These are phyloP conservation scores for Cotesia congregata DNA, from an alignment of 2,888 invertebrate species.

Conservation along the genomic window DNA sequence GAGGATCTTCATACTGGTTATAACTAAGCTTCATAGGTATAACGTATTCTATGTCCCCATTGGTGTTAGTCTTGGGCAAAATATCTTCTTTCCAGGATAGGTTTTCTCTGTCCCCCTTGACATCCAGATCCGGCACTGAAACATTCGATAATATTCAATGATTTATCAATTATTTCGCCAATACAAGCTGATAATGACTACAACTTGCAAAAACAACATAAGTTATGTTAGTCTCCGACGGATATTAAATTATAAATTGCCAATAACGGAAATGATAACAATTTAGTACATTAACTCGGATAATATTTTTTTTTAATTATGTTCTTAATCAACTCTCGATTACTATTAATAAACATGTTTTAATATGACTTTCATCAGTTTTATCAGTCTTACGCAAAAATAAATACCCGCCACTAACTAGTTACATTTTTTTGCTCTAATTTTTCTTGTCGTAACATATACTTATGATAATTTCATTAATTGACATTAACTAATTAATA, in stretches of 20 bases:
- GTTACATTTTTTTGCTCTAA: conserved; percentile 4
- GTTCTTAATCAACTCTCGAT: conserved; percentile 14
- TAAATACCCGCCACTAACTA: conserved; percentile 17
- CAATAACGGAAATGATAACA: conserved; percentile 7
- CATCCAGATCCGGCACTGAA: conserved; percentile 13
- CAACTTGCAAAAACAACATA: background rate
- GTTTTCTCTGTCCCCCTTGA: background rate
- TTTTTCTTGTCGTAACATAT: background rate
- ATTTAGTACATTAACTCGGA: conserved; percentile 5
- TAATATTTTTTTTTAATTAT: background rate
- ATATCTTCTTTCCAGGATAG: conserved; percentile 43
- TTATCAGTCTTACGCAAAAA: conserved; percentile 25
- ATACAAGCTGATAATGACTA: too few relatives aligned
- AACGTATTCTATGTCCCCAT: conserved; percentile 72
- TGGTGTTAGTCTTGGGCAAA: conserved; percentile 46
- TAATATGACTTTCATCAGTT: conserved; percentile 17
- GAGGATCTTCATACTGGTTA: conserved; percentile 71
- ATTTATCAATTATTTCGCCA: background rate
- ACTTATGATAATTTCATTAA: conserved; percentile 8
- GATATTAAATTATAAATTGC: conserved; percentile 14
- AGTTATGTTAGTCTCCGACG: background rate
- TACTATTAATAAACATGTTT: conserved; percentile 9
- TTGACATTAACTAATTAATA: conserved; percentile 8
- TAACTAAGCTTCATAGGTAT: conserved; percentile 74
- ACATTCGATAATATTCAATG: conserved; percentile 16